Conservation (phyloP, 2,888 invertebrate species). For the Torymus texanus region DNA sequence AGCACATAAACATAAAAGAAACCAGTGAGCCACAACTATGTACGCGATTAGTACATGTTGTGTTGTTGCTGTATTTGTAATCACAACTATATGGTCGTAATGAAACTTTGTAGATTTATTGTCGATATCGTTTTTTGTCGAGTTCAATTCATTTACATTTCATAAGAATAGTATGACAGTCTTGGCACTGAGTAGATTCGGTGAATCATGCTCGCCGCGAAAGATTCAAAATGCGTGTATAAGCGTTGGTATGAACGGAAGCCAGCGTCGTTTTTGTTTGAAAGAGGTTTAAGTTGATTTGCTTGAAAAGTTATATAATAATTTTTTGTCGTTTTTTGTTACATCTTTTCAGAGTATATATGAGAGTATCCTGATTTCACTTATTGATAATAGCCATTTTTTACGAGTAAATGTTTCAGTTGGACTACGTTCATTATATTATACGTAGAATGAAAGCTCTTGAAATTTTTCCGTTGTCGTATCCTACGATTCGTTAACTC, state of each 20-base stretch:
- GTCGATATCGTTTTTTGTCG: conserved; percentile 49
- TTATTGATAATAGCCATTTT: conserved; percentile 17
- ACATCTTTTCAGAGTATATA: conserved; percentile 42
- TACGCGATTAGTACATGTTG: conserved; percentile 2
- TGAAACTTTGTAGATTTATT: conserved; percentile 31
- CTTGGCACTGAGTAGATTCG: conserved; percentile 34
- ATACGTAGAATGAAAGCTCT: conserved; percentile 22
- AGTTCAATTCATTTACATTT: background rate
- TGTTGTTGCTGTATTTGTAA: conserved; percentile 27
- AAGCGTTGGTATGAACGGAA: conserved; percentile 45
- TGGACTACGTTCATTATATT: conserved; percentile 13
- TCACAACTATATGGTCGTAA: conserved; percentile 18
- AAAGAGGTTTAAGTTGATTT: conserved; percentile 41
- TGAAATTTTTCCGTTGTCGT: conserved; percentile 12
- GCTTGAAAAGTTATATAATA: conserved; percentile 24
- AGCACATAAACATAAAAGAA: conserved; percentile 36
- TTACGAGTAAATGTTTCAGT: conserved; percentile 51
- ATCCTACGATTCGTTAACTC: conserved; percentile 29
- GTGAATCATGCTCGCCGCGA: conserved; percentile 8
- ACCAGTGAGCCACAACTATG: conserved; percentile 31
- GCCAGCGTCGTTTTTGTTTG: conserved; percentile 44
- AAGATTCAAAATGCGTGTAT: conserved; percentile 48
- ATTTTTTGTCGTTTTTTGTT: conserved; percentile 51
- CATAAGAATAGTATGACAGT: background rate
- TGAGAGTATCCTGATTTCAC: conserved; percentile 43